phyloP scores from a whole-genome alignment of 2,888 invertebrate genomes.

The Lepidochitona cinerea region DNA sequence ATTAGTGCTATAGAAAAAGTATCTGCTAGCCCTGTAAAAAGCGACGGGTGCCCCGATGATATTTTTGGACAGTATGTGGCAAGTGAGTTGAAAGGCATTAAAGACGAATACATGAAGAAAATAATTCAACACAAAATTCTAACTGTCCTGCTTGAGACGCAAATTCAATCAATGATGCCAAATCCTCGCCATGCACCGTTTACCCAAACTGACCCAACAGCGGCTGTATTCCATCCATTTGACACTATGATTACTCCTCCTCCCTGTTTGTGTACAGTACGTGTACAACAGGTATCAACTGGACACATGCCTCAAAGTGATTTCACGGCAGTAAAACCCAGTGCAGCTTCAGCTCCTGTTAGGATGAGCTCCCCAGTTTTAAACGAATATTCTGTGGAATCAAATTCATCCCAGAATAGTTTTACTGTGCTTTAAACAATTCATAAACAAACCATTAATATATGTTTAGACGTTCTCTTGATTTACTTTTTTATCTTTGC shows the following conservation, averaged over 20 bases:
- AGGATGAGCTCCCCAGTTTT: background rate
- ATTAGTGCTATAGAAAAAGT: background rate
- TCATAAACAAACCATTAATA: no score
- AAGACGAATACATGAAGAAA: background rate
- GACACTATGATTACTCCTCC: background rate
- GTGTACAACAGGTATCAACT: background rate
- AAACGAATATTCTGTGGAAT: background rate
- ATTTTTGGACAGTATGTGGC: background rate
- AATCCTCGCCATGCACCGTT: background rate
- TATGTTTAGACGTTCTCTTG: no score
- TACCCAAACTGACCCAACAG: background rate
- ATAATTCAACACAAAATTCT: background rate
- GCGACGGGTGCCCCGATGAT: background rate
- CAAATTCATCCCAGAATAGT: background rate
- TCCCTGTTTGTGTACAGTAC: background rate
- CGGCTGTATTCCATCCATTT: background rate
- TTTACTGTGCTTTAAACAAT: background rate
- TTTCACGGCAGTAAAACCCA: background rate
- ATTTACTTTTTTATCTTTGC: no score
- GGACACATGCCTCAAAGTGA: background rate
- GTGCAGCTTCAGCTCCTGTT: background rate
- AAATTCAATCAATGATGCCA: background rate
- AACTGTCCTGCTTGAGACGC: background rate
- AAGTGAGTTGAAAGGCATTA: background rate
- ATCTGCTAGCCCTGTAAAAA: background rate